phyloP scores from a whole-genome alignment of 2,797 vertebrate genomes.

The Iguana delicatissima region DNA sequence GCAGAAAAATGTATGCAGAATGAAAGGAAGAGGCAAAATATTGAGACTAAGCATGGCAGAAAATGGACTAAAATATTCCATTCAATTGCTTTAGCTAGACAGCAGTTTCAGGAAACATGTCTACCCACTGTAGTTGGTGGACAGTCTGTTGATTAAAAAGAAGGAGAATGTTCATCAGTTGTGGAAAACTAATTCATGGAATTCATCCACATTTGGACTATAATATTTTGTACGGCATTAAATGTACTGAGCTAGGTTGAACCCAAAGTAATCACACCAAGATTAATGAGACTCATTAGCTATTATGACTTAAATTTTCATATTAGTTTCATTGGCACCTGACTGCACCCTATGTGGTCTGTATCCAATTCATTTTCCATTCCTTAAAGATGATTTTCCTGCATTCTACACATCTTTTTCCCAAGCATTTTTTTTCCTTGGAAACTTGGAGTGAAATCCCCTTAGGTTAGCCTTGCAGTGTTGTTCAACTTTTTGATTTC shows the following conservation, averaged over 20 bases:
- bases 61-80: not conserved
- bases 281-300: not conserved
- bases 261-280: too few relatives aligned
- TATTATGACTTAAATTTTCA: not conserved
- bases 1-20: not conserved
- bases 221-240: too few relatives aligned
- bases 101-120: not conserved
- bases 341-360: not conserved
- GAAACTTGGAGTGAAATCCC: not conserved
- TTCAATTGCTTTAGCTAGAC: not conserved
- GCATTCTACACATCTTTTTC: not conserved
- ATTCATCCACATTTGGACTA: too few relatives aligned
- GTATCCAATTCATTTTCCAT: not conserved
- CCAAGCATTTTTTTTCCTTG: not conserved
- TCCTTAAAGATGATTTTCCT: not conserved
- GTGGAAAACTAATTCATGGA: not conserved
- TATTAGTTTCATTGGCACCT: not conserved
- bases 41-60: not conserved
- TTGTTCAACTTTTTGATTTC: not conserved
- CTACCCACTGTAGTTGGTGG: not conserved
- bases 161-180: not conserved
- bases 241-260: not conserved
- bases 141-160: not conserved
- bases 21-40: not conserved
- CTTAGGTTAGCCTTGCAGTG: not conserved